A percentile compares a stretch with the other conserved stretches of the same genome.
Conservation (phyloP, 2,797 vertebrate species). For the Chromis chromis region DNA sequence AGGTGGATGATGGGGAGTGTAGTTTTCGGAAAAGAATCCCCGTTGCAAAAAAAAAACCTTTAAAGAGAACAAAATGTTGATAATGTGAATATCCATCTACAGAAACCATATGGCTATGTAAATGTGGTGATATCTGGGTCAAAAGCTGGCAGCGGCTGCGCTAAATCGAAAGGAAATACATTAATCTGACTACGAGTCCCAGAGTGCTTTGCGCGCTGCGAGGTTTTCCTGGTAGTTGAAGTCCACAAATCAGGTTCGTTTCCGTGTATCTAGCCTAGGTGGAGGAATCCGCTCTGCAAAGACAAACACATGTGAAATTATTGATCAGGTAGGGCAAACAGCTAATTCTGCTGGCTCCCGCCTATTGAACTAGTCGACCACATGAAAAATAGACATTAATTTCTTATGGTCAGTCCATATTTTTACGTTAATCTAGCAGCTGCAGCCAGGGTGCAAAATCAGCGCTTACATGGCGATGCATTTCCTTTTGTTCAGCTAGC, state of each 20-base stretch:
- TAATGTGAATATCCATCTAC: background rate
- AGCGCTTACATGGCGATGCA: conserved; percentile 78
- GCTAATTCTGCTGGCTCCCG: conserved; percentile 10
- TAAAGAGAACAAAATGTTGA: background rate
- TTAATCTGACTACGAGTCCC: conserved; percentile 50
- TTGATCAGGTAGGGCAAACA: conserved; percentile 81
- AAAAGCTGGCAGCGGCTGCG: fast-evolving
- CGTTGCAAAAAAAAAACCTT: background rate
- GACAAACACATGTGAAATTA: conserved; percentile 85
- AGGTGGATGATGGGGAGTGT: conserved; percentile 38
- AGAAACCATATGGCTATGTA: background rate
- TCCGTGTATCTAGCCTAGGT: conserved; percentile 74
- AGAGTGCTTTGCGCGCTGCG: conserved; percentile 31
- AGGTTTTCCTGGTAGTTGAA: conserved; percentile 71
- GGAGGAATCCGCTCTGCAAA: conserved; percentile 81
- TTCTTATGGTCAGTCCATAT: background rate
- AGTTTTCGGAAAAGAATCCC: conserved; percentile 17
- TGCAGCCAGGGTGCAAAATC: conserved; percentile 49
- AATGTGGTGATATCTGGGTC: background rate
- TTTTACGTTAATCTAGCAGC: conserved; percentile 15
- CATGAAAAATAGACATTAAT: background rate
- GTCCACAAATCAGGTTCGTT: conserved; percentile 65
- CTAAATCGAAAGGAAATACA: background rate
- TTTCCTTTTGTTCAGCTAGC: conserved; percentile 83
- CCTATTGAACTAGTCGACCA: conserved; percentile 2